These are phyloP conservation scores for Atta cephalotes DNA, from an alignment of 1,140 invertebrate species.

Conservation along the genomic window DNA sequence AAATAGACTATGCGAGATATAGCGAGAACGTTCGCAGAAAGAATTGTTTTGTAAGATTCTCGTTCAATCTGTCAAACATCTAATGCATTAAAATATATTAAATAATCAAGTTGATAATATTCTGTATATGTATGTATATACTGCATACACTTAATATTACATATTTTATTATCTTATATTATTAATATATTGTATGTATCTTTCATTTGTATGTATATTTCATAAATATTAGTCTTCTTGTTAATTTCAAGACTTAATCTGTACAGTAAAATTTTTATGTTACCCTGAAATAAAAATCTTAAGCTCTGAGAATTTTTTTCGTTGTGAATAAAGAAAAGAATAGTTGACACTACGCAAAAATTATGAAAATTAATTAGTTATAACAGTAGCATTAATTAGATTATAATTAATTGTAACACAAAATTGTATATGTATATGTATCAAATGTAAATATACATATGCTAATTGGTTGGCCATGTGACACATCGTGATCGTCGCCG, in stretches of 20 bases:
- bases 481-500: background rate
- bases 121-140: background rate
- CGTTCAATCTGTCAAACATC: background rate
- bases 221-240: background rate
- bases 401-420: background rate
- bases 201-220: conserved; percentile 9
- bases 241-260: background rate
- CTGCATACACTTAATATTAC: background rate
- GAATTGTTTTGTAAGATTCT: background rate
- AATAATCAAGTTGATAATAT: background rate
- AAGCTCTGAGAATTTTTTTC: background rate
- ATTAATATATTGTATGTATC: conserved; percentile 2
- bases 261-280: background rate
- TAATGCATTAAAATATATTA: background rate
- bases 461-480: background rate
- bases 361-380: background rate
- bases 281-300: background rate
- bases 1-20: background rate
- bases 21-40: background rate
- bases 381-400: background rate
- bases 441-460: no score
- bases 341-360: background rate
- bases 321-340: background rate
- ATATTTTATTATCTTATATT: background rate
- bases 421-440: background rate